Evolutionary conservation across 37 sponge, comb jelly and placozoan species (phyloP).

Genomic region (Corticium candelabrum): DNA sequence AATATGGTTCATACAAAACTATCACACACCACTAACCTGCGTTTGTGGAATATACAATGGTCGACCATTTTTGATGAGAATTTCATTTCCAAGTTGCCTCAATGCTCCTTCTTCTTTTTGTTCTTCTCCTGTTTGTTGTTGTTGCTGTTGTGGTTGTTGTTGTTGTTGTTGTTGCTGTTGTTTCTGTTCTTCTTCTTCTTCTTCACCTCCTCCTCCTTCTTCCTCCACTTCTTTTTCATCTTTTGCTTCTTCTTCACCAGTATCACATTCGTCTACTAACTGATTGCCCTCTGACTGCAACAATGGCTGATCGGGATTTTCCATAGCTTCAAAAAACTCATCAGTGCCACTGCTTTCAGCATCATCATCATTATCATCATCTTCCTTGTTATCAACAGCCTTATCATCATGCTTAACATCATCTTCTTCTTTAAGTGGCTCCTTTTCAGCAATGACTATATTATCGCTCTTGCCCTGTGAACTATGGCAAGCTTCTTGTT

Average conservation of each 20-base stretch:
- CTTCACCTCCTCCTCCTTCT: neutral
- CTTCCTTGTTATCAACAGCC: too few species aligned
- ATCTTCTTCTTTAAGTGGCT: too few species aligned
- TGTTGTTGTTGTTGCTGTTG: neutral
- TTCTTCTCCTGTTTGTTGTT: neutral
- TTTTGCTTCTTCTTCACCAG: neutral
- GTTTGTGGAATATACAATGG: conserved; percentile 70
- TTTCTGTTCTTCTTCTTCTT: neutral
- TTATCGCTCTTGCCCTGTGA: neutral
- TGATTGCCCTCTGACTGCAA: too few species aligned
- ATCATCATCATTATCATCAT: too few species aligned
- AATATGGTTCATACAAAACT: neutral
- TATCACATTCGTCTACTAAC: neutral
- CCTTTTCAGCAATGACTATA: too few species aligned
- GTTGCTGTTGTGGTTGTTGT: too few species aligned
- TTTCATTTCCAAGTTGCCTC: neutral
- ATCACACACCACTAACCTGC: conserved; percentile 37
- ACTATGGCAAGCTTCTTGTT: neutral
- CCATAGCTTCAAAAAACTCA: neutral
- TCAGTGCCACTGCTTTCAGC: neutral
- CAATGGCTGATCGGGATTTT: too few species aligned
- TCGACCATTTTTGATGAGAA: conserved; percentile 50
- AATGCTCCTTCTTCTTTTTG: neutral
- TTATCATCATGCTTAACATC: too few species aligned
- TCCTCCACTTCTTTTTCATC: neutral